Conservation (phyloP, 2,797 vertebrate species). For the Pogoniulus pusillus region DNA sequence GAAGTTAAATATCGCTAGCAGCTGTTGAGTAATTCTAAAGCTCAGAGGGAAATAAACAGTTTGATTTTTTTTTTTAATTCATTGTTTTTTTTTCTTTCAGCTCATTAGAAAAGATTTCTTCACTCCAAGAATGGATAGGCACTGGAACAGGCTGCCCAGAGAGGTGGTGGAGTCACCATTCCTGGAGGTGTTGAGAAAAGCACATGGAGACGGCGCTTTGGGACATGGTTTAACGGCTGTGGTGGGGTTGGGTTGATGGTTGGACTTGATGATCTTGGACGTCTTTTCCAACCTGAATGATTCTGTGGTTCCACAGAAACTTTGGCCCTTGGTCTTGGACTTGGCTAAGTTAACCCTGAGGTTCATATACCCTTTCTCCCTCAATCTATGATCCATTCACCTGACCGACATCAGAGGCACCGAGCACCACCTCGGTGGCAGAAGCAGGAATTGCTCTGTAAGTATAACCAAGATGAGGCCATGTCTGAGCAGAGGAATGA, state of each 20-base stretch:
- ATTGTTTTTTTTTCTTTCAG: background rate
- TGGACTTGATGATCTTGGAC: too few relatives aligned
- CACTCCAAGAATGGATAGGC: too few relatives aligned
- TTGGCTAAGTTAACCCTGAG: background rate
- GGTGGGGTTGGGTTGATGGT: too few relatives aligned
- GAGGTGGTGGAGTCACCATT: too few relatives aligned
- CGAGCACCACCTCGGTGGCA: background rate
- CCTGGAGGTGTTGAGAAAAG: too few relatives aligned
- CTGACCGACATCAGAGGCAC: background rate
- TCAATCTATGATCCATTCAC: background rate
- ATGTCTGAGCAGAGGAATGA: background rate
- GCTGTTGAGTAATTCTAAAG: background rate
- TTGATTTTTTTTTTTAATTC: background rate
- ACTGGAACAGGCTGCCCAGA: too few relatives aligned
- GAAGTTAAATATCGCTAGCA: conserved; percentile 10
- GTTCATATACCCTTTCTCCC: background rate
- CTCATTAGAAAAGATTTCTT: background rate
- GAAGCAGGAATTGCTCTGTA: background rate
- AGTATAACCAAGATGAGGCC: background rate
- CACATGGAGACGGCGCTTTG: too few relatives aligned
- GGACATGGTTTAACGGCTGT: too few relatives aligned
- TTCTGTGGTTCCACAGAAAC: background rate
- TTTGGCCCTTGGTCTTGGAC: background rate
- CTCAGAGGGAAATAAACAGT: background rate
- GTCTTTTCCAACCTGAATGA: too few relatives aligned